Conservation (phyloP, 2,888 invertebrate genomes). For the Ennomos fuscantarius region DNA sequence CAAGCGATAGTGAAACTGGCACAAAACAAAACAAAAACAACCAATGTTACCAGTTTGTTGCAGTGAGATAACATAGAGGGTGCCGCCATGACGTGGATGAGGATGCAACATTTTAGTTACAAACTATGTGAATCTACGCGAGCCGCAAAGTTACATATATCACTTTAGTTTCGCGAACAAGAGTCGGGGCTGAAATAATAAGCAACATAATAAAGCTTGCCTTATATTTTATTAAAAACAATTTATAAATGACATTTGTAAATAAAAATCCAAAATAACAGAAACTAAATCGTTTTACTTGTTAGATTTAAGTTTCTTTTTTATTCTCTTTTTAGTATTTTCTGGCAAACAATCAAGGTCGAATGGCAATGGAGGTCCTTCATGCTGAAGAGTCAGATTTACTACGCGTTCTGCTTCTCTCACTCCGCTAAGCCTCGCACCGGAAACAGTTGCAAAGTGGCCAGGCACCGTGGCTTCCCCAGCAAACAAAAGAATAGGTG, state of each 20-base stretch:
- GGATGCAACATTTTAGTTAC: constrained; percentile 30
- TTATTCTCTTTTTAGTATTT: constrained; percentile 11
- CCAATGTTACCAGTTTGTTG: too few relatives aligned
- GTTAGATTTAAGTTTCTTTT: constrained; percentile 3
- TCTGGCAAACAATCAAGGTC: neutral
- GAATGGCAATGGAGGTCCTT: constrained; percentile 70
- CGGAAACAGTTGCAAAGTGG: constrained; percentile 90
- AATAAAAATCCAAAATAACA: neutral
- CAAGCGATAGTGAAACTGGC: too few relatives aligned
- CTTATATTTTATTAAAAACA: constrained; percentile 8
- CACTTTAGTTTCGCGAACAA: constrained; percentile 28
- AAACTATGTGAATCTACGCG: constrained; percentile 37
- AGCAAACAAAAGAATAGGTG: constrained; percentile 90
- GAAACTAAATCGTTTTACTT: constrained; percentile 7
- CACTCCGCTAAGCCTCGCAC: constrained; percentile 91
- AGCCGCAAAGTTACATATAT: constrained; percentile 40
- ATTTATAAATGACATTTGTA: neutral
- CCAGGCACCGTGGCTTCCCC: constrained; percentile 92
- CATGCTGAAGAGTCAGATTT: constrained; percentile 83
- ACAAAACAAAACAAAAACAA: too few relatives aligned
- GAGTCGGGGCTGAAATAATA: constrained; percentile 53
- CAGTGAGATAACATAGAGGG: neutral
- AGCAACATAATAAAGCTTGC: constrained; percentile 26
- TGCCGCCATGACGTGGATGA: neutral
- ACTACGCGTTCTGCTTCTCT: constrained; percentile 91